These are phyloP conservation scores for Gymnocephalus cernua DNA, from an alignment of 2,113 vertebrate genomes.

Conservation along the genomic window DNA sequence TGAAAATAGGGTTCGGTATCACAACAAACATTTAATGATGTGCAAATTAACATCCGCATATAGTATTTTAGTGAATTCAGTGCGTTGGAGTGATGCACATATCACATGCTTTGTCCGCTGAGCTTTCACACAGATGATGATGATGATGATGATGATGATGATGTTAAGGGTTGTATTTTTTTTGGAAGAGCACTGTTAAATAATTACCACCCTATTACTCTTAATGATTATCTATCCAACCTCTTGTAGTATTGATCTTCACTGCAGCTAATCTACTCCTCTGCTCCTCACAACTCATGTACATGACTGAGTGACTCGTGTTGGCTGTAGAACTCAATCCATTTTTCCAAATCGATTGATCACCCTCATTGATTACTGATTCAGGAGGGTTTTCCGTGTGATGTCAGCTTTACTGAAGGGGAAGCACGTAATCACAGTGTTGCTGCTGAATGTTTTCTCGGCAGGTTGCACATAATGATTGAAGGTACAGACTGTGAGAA, in stretches of 20 bases:
- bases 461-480: not conserved
- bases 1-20: not conserved
- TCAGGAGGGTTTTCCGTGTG: not conserved
- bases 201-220: constrained; percentile 2
- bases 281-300: not conserved
- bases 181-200: not conserved
- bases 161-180: not conserved
- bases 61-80: not conserved
- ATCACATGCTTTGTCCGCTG: too few species aligned
- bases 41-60: too few species aligned
- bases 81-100: not conserved
- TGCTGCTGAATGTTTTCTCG: not conserved
- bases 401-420: not conserved
- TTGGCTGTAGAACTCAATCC: not conserved
- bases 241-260: constrained; percentile 38
- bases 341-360: not conserved
- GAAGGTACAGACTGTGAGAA: not conserved
- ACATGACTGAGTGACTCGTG: not conserved
- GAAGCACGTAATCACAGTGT: not conserved
- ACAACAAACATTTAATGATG: not conserved
- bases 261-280: constrained; percentile 6
- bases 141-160: not conserved
- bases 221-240: constrained; percentile 14
- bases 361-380: constrained; percentile 24
- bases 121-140: not conserved